Evolutionary conservation across 2,888 invertebrate genomes (phyloP), one percentile per base, ranked within the genome.

Genomic region (Ophion obscuratus): DNA sequence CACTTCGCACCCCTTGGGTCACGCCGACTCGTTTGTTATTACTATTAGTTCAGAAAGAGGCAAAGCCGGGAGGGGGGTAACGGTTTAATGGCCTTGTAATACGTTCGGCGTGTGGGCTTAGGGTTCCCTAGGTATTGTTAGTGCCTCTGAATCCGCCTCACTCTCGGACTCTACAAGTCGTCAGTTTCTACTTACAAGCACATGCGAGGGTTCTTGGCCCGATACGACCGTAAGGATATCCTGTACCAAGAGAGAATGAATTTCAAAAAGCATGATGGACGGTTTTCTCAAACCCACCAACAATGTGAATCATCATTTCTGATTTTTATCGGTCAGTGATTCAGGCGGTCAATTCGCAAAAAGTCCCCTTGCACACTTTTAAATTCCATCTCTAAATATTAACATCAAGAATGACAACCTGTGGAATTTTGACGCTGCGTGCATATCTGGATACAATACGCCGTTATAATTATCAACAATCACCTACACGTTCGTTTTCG

Each of bases 21-120:
- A 87, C 83, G 85, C 85, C 76, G 87, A 80, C 82, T 89, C 89
- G 89, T 90, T 89, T 89, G 90, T 90, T 90, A 90, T 90, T 90
- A 81, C 81, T 81, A 90, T 90, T 89, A 89, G 89, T 87, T 89
- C 75, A 79, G 68, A 78, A 68, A 68, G 70, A 62, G 57, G 36
- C 40, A 27, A 14, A 24, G 47, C 24, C 9, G 27, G 53, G 77
- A 17, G 71, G 75, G 68, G 57, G 77, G 62, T 68, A 66, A 81
- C 86, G 75, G 64, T 88, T 87, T 88, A 88, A 88, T 88, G 87
- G 85, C 83, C 87, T 87, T 88, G 88, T 88, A 88, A 88, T 88
- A 88, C 82, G 81, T 86, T 75, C 84, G 53, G 70, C 47, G 68
- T 61, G 71, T 61, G 76, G 76, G 62, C 47, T 74, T 80, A 70